Evolutionary conservation across 2,113 vertebrate genomes (phyloP), one percentile per base, ranked within the genome.

Genomic region (Platichthys stellatus): DNA sequence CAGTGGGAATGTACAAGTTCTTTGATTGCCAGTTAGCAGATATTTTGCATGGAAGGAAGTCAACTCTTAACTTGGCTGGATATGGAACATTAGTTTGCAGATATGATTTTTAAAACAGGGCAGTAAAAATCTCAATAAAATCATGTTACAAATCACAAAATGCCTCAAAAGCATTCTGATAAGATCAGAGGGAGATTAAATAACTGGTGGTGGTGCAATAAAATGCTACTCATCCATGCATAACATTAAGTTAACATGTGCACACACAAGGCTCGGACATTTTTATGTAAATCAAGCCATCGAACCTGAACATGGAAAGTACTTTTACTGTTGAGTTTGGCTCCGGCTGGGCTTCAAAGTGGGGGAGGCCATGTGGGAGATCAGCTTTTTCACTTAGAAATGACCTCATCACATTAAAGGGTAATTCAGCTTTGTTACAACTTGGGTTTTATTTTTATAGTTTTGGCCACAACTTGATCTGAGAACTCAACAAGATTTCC

Each of bases 11-110:
- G 45, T 43, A 40, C 69, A 67, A 81, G 54, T 31, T 12, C 74
- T 78, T 72, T 74, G 73, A 83, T 77, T 81, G 67, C 74, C 70
- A 72, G 63, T 85, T 65, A 71, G 72, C 45, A 67, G 58, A 63
- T 80, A 78, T 81, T 81, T 76, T 69, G 38, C 71, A 81, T 75
- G 72, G 79, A 87, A 49, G 61, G 57, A 66, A 64, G 71, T 76
- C 80, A 72, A 54, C 63, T 74, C 66, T 80, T 60, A 21, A 49
- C 73, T 81, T 63, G 76, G 79, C 79, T 71, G 53, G 64, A 74
- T 72, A 15, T 43, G 63, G 21, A 23, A 35, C 47, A 12, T 31
- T 60, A 56, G 68, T 74, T 59, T 62, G 60, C 47, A 70, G 23
- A 67, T 65, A 18, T 54, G 14, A 60, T 74, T 81, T 74, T 43